Base-by-base conservation (phyloP, 2,888 invertebrate genomes). In the Mechanitis mazaeus region DNA sequence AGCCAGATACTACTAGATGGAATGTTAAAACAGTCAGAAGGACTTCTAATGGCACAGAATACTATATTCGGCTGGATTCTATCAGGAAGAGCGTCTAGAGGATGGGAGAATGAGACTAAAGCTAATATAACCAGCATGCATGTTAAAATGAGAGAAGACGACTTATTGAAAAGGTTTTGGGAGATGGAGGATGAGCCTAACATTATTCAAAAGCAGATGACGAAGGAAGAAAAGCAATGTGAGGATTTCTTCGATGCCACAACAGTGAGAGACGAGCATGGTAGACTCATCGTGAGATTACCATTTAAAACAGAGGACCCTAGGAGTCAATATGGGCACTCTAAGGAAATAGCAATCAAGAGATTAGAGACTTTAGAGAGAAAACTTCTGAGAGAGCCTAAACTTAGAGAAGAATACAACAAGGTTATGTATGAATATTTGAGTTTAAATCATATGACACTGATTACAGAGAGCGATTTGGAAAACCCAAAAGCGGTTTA, bases 381-480 rank as follows among this genome's bases (percentile, higher is more conserved):
- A 31, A 65, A 33, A 54, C 42, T 68, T 45, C 2, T 1, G 5
- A 64, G 45, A 55, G 55, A 64, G 7, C 55, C 64, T 1, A 54
- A 45, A 53, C 53, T 63, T n/a, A 31, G 53, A 45, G 50, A 55
- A 54, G 61, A 67, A 42, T 67, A 68, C 58, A 56, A 56, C 28
- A 59, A 63, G n/a, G 69, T 67, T 3, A 54, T 69, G 11, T 33
- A 63, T 28, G 67, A 69, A 11, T 67, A 66, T 50, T 7, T 64
- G 3, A 45, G 5, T 12, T 46, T 64, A 47, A 57, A 61, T 47
- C 68, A 65, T 38, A 65, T 68, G 62, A 46, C 28, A 33, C 45
- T 12, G 45, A 55, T 62, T 20, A 28, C 7, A 5, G 55, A 64
- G 28, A 42, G 59, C 12, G 62, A 59, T 12, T 7, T 45, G 1